phyloP scores from a whole-genome alignment of 2,797 vertebrate species.

The Balearica regulorum region DNA sequence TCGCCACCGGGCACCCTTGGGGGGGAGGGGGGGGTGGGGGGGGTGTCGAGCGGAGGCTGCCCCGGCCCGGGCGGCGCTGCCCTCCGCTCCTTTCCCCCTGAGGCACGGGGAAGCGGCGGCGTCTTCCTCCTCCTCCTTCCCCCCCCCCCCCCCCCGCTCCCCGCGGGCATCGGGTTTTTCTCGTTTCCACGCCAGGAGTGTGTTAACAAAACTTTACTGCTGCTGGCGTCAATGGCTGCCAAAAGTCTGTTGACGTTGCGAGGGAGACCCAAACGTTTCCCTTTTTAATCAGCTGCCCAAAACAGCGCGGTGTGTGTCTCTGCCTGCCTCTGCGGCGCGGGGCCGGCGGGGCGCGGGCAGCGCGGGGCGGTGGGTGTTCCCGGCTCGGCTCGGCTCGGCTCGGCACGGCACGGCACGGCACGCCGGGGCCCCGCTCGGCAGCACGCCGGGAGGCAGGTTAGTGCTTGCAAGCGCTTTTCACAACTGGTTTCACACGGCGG shows the following conservation, averaged over 20 bases:
- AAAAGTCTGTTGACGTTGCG: constrained; percentile 63
- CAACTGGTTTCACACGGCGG: constrained; percentile 61
- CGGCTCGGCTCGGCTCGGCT: neutral
- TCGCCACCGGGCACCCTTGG: neutral
- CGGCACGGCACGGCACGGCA: neutral
- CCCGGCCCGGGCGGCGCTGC: neutral
- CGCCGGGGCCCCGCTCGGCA: neutral
- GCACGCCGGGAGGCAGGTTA: constrained; percentile 52
- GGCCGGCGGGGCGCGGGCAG: neutral
- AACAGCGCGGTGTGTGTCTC: neutral
- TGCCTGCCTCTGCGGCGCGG: neutral
- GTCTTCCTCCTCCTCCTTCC: neutral
- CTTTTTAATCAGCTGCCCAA: neutral
- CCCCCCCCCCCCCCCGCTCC: neutral
- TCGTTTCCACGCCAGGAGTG: constrained; percentile 55
- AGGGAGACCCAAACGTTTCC: constrained; percentile 58
- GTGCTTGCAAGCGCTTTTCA: constrained; percentile 58
- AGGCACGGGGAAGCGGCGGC: neutral
- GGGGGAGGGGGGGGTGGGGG: neutral
- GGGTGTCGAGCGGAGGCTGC: neutral
- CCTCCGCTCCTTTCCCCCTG: neutral
- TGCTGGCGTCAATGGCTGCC: constrained; percentile 58
- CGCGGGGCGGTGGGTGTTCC: neutral
- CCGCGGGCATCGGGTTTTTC: constrained; percentile 45
- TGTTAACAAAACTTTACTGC: constrained; percentile 54